Percentiles rank a stretch among this genome's conserved stretches.
phyloP scores from a whole-genome alignment of 2,888 invertebrate genomes.

The Amblyjoppa fuscipennis region DNA sequence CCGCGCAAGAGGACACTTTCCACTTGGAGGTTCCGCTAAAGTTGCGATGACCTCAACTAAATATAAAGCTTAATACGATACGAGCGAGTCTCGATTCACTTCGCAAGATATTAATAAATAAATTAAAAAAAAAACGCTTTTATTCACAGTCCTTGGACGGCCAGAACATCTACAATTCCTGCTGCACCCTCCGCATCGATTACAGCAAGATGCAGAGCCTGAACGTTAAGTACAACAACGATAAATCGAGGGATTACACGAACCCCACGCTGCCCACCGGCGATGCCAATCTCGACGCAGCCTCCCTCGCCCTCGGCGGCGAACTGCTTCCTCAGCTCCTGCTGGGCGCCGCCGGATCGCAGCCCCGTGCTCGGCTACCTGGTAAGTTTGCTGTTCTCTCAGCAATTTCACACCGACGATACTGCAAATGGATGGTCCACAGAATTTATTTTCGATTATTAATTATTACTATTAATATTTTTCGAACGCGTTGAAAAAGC shows the following conservation, averaged over 20 bases:
- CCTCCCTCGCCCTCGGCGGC: constrained; percentile 89
- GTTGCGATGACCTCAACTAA: too few species aligned
- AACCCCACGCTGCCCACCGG: constrained; percentile 99
- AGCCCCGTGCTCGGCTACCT: constrained; percentile 83
- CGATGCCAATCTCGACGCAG: constrained; percentile 90
- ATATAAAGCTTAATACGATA: too few species aligned
- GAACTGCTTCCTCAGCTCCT: constrained; percentile 88
- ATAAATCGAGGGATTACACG: constrained; percentile 99
- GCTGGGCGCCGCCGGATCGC: constrained; percentile 85
- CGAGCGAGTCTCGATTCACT: too few species aligned
- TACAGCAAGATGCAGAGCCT: constrained; percentile 99
- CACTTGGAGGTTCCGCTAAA: too few species aligned
- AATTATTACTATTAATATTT: not conserved
- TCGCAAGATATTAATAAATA: too few species aligned
- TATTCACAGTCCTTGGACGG: constrained; percentile 94
- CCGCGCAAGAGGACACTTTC: too few species aligned
- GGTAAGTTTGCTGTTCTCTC: constrained; percentile 77
- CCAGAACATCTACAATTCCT: constrained; percentile 99
- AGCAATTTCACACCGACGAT: not conserved
- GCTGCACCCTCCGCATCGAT: constrained; percentile 99
- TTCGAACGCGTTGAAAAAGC: constrained; percentile 3
- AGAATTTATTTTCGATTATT: constrained; percentile 50
- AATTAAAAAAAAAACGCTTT: not conserved
- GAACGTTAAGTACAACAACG: constrained; percentile 99
- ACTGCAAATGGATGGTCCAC: constrained; percentile 39